phyloP scores from a whole-genome alignment of 2,888 invertebrate genomes.

The Microctonus aethiopoides region DNA sequence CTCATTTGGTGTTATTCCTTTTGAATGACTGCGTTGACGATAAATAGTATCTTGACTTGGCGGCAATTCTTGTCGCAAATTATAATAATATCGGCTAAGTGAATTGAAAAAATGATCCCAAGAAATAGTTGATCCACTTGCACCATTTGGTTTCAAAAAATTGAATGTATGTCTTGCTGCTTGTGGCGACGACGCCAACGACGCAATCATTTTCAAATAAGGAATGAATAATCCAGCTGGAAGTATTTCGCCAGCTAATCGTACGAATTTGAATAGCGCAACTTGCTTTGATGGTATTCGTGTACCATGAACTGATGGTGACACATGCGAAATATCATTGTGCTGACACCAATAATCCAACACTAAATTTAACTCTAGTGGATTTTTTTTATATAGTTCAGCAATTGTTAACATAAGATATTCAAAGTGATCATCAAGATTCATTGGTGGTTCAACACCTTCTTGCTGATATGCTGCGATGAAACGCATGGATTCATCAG shows the following conservation, averaged over 20 bases:
- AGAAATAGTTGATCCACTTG: slow-evolving; percentile 71
- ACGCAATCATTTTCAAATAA: slow-evolving; percentile 87
- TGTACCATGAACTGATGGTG: slow-evolving; percentile 55
- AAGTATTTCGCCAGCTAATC: slow-evolving; percentile 86
- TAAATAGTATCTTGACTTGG: slow-evolving; percentile 76
- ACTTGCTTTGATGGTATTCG: slow-evolving; percentile 75
- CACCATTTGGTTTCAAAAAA: slow-evolving; percentile 77
- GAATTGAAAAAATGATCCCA: slow-evolving; percentile 90
- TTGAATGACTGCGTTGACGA: slow-evolving; percentile 69
- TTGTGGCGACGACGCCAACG: slow-evolving; percentile 80
- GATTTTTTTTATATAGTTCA: slow-evolving; percentile 82
- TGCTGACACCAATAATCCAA: slow-evolving; percentile 86
- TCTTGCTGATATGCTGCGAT: slow-evolving; percentile 80
- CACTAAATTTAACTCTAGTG: slow-evolving; percentile 75
- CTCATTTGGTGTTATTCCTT: slow-evolving; percentile 82
- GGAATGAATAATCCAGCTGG: slow-evolving; percentile 86
- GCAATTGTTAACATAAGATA: slow-evolving; percentile 83
- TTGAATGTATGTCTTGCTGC: slow-evolving; percentile 84
- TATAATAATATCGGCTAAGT: slow-evolving; percentile 78
- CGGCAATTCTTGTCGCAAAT: slow-evolving; percentile 76
- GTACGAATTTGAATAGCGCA: slow-evolving; percentile 89
- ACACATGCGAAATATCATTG: slow-evolving; percentile 63
- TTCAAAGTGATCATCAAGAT: slow-evolving; percentile 83
- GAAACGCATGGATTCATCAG: slow-evolving; percentile 89
- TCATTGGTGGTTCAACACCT: slow-evolving; percentile 81